Conservation (phyloP, 2,888 invertebrate genomes). For the Acanthopleura granulata region DNA sequence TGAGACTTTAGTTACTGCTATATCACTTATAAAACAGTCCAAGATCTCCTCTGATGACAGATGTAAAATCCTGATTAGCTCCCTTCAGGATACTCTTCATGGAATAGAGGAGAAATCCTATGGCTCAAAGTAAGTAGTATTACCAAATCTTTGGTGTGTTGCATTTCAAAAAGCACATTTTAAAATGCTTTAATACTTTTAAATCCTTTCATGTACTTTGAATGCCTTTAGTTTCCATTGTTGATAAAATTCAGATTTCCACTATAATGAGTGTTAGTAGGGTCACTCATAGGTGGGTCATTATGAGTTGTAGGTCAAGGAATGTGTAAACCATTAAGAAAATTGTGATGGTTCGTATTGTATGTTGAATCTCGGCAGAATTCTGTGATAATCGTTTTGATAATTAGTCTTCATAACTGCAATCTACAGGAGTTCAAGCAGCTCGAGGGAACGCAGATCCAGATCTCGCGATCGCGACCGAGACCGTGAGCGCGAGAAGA, state of each 20-base stretch:
- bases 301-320: no score
- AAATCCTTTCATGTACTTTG: no score
- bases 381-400: no score
- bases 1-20: conserved; percentile 98
- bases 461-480: conserved; percentile 80
- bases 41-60: conserved; percentile 96
- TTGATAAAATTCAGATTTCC: no score
- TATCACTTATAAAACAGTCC: conserved; percentile 98
- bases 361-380: no score
- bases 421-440: conserved; percentile 18
- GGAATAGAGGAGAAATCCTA: conserved; percentile 99
- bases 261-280: no score
- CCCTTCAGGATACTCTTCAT: conserved; percentile 94
- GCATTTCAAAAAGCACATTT: background rate
- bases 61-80: conserved; percentile 97
- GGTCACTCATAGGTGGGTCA: no score
- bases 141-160: background rate
- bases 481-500: conserved; percentile 65
- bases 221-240: no score
- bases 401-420: background rate
- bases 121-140: conserved; percentile 71
- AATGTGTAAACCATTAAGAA: no score
- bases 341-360: no score
- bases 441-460: conserved; percentile 75
- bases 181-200: no score